Conservation (phyloP, 2,113 vertebrate species). For the Trogon melanurus region DNA sequence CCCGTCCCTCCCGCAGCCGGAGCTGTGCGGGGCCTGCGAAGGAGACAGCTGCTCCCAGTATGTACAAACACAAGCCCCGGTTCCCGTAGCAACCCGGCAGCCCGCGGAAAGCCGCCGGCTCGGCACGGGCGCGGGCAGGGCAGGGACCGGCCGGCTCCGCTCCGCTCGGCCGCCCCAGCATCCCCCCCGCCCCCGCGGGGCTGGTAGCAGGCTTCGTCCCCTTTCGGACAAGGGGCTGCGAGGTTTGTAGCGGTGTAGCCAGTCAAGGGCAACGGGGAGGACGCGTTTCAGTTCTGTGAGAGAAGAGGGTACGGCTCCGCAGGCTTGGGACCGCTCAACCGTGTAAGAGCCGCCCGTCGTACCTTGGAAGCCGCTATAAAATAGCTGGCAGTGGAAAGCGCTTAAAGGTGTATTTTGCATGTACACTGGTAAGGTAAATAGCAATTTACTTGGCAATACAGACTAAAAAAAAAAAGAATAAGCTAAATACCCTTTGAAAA, state of each 20-base stretch:
- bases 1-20: not conserved
- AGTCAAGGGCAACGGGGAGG: not conserved
- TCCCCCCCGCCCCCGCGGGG: not conserved
- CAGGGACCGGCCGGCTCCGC: not conserved
- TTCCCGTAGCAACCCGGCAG: constrained; percentile 73
- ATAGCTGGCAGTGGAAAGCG: not conserved
- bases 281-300: not conserved
- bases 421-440: not conserved
- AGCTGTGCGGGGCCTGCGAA: not conserved
- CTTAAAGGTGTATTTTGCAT: accelerated
- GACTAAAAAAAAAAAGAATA: not conserved
- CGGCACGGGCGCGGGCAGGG: not conserved
- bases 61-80: constrained; percentile 71
- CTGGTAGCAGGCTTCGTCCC: not conserved
- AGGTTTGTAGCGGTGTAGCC: accelerated
- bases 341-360: not conserved
- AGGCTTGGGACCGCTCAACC: not conserved
- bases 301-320: accelerated
- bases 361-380: not conserved
- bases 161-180: not conserved
- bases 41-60: constrained; percentile 58
- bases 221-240: not conserved
- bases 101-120: not conserved
- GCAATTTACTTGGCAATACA: not conserved
- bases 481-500: not conserved